A percentile compares a stretch with the other conserved stretches of the same genome.
Conservation (phyloP, 1,140 invertebrate species). For the Cyclargus thomasi region DNA sequence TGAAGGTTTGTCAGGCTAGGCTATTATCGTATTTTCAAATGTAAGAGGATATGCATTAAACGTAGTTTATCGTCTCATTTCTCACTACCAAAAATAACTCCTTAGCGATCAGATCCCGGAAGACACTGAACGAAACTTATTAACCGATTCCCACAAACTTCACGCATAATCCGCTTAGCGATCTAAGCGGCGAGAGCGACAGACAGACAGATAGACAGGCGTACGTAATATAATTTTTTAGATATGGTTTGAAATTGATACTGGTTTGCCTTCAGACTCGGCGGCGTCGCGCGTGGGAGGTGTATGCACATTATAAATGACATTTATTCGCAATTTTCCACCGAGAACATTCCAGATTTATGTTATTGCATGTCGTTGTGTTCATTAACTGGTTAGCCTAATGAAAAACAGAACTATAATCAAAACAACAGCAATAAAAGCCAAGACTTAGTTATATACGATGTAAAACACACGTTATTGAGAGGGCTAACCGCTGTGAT, state of each 20-base stretch:
- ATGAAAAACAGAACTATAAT: not conserved
- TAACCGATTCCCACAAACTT: not conserved
- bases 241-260: conserved; percentile 16
- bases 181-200: not conserved
- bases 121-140: not conserved
- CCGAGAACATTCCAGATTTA: not conserved
- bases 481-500: not conserved
- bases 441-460: not conserved
- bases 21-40: no score
- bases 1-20: no score
- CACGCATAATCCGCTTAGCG: not conserved
- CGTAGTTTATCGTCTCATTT: no score
- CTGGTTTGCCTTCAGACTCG: conserved; percentile 58
- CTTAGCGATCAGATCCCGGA: not conserved
- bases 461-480: not conserved
- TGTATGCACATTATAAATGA: not conserved
- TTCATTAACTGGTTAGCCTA: not conserved
- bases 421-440: not conserved
- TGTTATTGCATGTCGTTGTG: not conserved
- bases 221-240: not conserved
- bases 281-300: conserved; percentile 44
- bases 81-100: no score
- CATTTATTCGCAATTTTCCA: conserved; percentile 3
- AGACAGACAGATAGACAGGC: not conserved
- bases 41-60: no score